Evolutionary conservation across 2,888 invertebrate genomes (phyloP).

Genomic region (Metallyticus violacea): DNA sequence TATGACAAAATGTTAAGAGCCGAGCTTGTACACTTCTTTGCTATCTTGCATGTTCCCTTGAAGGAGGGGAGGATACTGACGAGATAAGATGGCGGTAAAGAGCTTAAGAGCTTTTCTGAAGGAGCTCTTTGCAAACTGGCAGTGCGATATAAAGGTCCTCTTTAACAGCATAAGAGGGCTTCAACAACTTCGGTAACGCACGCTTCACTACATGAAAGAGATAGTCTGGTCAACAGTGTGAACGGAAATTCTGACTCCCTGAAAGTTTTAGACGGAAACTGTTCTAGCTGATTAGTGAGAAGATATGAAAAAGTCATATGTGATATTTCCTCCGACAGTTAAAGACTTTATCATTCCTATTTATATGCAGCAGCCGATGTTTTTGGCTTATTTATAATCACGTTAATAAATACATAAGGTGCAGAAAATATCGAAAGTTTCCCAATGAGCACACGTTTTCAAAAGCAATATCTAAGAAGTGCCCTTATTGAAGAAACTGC

Average conservation of each 20-base stretch:
- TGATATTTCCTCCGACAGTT: too few species aligned
- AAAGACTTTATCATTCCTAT: too few species aligned
- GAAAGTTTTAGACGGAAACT: not conserved
- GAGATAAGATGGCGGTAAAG: not conserved
- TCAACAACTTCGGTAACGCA: not conserved
- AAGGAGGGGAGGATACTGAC: too few species aligned
- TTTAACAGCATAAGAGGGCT: not conserved
- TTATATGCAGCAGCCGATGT: too few species aligned
- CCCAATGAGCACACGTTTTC: too few species aligned
- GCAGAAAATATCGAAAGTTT: too few species aligned
- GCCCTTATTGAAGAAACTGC: too few species aligned
- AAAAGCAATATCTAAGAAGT: too few species aligned
- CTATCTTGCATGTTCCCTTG: not conserved
- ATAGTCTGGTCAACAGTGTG: not conserved
- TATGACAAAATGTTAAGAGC: not conserved
- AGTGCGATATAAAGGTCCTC: not conserved
- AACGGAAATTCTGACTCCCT: not conserved
- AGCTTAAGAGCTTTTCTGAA: not conserved
- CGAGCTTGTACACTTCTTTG: not conserved
- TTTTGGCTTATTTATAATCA: too few species aligned
- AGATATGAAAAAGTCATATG: too few species aligned
- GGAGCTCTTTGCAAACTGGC: not conserved
- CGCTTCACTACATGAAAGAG: not conserved
- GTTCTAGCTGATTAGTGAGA: too few species aligned
- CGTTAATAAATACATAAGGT: too few species aligned